Evolutionary conservation across 2,797 vertebrate species (phyloP).

Genomic region (Ceryle rudis): DNA sequence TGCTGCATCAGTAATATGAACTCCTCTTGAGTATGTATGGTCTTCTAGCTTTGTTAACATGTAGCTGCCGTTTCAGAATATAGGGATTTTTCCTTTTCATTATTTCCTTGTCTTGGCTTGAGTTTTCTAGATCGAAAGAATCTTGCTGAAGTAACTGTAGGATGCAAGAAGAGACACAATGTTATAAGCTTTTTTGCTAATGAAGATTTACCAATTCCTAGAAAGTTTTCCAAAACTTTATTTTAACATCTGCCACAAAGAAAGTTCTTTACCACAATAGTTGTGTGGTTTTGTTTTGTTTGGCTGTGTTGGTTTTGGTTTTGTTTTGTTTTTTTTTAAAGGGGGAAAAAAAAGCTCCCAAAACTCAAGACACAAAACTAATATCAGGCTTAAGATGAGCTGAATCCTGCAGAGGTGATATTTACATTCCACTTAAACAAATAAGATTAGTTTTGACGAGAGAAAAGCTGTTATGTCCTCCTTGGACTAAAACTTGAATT

Average conservation of each 20-base stretch:
- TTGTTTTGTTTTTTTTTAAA: no score
- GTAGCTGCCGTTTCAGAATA: conserved; percentile 93
- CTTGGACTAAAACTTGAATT: not conserved
- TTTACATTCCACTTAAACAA: not conserved
- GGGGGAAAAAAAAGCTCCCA: rapidly evolving
- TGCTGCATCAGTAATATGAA: conserved; percentile 86
- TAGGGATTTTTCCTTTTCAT: conserved; percentile 96
- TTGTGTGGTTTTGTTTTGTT: no score
- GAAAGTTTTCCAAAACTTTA: not conserved
- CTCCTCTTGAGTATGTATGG: conserved; percentile 95
- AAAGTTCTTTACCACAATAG: not conserved
- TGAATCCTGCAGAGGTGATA: not conserved
- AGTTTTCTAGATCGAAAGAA: conserved; percentile 81
- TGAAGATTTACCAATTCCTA: not conserved
- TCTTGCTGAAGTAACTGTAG: conserved; percentile 83
- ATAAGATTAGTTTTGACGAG: not conserved
- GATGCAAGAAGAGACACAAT: not conserved
- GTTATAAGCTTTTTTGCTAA: not conserved
- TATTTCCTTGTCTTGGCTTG: conserved; percentile 82
- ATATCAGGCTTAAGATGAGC: not conserved
- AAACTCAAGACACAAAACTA: not conserved
- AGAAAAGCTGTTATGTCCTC: not conserved
- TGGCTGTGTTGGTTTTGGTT: no score
- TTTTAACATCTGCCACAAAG: not conserved
- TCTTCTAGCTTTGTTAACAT: conserved; percentile 89